Percentiles rank a stretch among this genome's conserved stretches.
These are phyloP conservation scores for Cydia fagiglandana DNA, from an alignment of 1,140 invertebrate species.

Conservation along the genomic window DNA sequence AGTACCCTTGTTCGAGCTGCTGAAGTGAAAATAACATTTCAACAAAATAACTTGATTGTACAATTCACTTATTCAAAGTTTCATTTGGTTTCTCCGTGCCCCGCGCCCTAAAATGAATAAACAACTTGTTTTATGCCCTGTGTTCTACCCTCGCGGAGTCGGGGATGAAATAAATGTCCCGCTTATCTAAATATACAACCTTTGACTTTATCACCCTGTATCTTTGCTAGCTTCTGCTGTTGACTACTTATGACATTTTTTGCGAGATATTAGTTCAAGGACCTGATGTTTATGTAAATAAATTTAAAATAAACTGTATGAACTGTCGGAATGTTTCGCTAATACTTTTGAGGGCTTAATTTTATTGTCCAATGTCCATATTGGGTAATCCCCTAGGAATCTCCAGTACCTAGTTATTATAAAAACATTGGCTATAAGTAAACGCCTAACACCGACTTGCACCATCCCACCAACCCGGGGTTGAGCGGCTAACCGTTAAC, in stretches of 20 bases:
- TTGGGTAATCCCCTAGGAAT: too few species aligned
- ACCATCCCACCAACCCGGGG: too few species aligned
- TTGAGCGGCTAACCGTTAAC: too few species aligned
- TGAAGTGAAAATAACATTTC: background rate
- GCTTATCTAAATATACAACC: slow-evolving; percentile 2
- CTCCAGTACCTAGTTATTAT: too few species aligned
- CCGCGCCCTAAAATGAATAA: background rate
- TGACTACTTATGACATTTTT: background rate
- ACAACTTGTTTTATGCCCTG: slow-evolving; percentile 1
- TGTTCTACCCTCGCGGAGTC: background rate
- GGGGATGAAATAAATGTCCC: slow-evolving; percentile 16
- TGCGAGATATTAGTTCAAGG: background rate
- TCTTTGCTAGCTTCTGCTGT: background rate
- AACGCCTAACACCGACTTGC: too few species aligned
- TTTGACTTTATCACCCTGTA: background rate
- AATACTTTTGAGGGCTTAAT: too few species aligned
- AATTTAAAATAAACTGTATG: too few species aligned
- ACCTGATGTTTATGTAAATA: too few species aligned
- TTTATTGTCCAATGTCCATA: too few species aligned
- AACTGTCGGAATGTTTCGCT: too few species aligned
- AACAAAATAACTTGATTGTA: background rate
- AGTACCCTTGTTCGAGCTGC: too few species aligned
- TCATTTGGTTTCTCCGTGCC: background rate
- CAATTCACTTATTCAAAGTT: slow-evolving; percentile 18
- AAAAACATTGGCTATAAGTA: too few species aligned